Base-by-base conservation (phyloP, 2,797 vertebrate species). In the Anas bernieri region DNA sequence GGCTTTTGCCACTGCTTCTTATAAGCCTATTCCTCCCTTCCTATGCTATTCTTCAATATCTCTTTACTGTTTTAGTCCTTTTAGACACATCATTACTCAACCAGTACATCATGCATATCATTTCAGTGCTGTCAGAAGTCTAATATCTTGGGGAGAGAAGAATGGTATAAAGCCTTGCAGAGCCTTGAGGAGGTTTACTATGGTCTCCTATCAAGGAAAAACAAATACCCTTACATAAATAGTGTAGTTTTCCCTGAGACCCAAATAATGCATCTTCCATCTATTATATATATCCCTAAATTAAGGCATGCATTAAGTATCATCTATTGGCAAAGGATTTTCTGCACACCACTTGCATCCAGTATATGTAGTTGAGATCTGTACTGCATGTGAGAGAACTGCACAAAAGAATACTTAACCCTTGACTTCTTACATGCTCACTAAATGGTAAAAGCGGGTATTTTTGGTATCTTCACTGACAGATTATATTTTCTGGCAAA, bases 401-500 rank as follows among this genome's bases (percentile, higher is more conserved):
- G 25, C 55, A 77, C 43, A 43, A 21, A 76, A 37, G 35, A 58
- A 62, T 76, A 25, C 30, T 35, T 94, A 45, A 30, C 25, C 33
- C 25, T 90, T 85, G 67, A 6, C 20, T 70, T 81, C 5, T 52
- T 80, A 15, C 11, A 33, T 69, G 30, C n/a, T 81, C 61, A 50
- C 41, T 85, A 55, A n/a, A n/a, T 59, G 33, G 52, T 72, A 39
- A 79, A 92, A 70, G 20, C 0, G 0, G 26, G 50, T 52, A 63
- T 63, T 41, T 63, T 83, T 95, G 58, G 22, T 86, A 59, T 64
- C 30, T 76, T 88, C 72, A 59, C 50, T 59, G 72, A 46, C 12
- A 87, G 76, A 52, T 85, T 92, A 46, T 94, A 88, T 92, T 86
- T 94, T 83, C 41, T 72, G 76, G 31, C 50, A 33, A 59, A 92